A percentile compares a stretch with the other conserved stretches of the same genome.
Evolutionary conservation across 2,797 vertebrate genomes (phyloP).

Genomic region (Echiichthys vipera): DNA sequence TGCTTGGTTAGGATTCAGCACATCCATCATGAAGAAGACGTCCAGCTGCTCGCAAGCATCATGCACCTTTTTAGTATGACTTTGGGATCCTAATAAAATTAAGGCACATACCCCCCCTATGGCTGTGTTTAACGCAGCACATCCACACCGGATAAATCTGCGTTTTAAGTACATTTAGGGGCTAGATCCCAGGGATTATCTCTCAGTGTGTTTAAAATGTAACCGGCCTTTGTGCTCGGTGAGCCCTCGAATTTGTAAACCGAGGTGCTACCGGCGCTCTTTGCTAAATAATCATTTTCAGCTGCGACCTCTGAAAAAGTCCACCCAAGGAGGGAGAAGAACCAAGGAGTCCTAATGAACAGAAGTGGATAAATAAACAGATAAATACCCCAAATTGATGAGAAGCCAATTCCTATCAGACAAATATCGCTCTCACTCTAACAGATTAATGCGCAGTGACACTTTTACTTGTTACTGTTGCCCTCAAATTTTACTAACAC

Average conservation of each 20-base stretch:
- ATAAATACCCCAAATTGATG: background rate
- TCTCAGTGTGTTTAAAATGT: conserved; percentile 24
- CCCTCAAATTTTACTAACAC: too few relatives aligned
- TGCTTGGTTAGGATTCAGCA: conserved; percentile 15
- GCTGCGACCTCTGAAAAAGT: conserved; percentile 40
- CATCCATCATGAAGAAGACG: conserved; percentile 11
- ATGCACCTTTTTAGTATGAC: background rate
- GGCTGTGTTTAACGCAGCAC: conserved; percentile 11
- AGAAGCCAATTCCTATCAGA: conserved; percentile 7
- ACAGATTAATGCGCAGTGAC: conserved; percentile 19
- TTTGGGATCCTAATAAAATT: conserved; percentile 29
- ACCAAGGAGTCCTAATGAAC: background rate
- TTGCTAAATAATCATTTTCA: conserved; percentile 40
- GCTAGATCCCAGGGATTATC: conserved; percentile 46
- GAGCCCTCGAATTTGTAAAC: conserved; percentile 29
- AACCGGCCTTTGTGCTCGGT: conserved; percentile 15
- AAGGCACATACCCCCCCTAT: conserved; percentile 31
- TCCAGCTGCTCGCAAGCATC: conserved; percentile 19
- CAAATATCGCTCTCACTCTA: background rate
- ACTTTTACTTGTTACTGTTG: conserved; percentile 18
- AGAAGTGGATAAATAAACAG: conserved; percentile 4
- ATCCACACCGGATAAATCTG: conserved; percentile 18
- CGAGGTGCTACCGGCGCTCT: conserved; percentile 40
- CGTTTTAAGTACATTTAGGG: conserved; percentile 39
- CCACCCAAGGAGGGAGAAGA: background rate